Conservation (phyloP, 2,797 vertebrate species). For the Manis pentadactyla region DNA sequence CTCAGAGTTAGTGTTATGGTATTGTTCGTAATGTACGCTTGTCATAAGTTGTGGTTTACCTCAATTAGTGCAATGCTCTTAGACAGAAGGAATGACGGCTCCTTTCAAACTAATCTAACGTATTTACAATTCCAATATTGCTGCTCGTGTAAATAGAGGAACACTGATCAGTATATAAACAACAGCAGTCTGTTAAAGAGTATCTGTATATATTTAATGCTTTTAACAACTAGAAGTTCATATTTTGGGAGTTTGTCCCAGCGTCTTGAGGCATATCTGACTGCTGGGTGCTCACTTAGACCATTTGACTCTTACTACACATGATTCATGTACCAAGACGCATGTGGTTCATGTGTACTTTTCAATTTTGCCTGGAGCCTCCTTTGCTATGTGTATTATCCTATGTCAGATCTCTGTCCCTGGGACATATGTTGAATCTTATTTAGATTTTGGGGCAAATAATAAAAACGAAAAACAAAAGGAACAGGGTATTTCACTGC, state of each 20-base stretch:
- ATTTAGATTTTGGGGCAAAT: constrained; percentile 1
- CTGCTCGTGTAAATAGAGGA: not conserved
- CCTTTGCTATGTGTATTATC: not conserved
- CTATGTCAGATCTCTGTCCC: not conserved
- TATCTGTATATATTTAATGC: not conserved
- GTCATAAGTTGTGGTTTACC: not conserved
- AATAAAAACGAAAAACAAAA: constrained; percentile 38
- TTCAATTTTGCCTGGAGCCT: not conserved
- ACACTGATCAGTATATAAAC: not conserved
- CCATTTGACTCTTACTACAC: not conserved
- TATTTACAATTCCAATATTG: not conserved
- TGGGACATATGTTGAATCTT: not conserved
- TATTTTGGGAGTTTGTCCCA: not conserved
- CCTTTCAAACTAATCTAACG: not conserved
- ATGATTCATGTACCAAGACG: not conserved
- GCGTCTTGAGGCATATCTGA: not conserved
- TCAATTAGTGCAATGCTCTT: not conserved
- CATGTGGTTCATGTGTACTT: not conserved
- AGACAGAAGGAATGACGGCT: not conserved
- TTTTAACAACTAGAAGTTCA: not conserved
- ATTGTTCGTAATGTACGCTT: not conserved
- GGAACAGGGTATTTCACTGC: not conserved
- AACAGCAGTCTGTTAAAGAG: not conserved
- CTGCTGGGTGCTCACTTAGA: not conserved
- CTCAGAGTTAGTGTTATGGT: not conserved